These are phyloP conservation scores for Cephus cinctus DNA, from an alignment of 1,140 invertebrate species.

Conservation along the genomic window DNA sequence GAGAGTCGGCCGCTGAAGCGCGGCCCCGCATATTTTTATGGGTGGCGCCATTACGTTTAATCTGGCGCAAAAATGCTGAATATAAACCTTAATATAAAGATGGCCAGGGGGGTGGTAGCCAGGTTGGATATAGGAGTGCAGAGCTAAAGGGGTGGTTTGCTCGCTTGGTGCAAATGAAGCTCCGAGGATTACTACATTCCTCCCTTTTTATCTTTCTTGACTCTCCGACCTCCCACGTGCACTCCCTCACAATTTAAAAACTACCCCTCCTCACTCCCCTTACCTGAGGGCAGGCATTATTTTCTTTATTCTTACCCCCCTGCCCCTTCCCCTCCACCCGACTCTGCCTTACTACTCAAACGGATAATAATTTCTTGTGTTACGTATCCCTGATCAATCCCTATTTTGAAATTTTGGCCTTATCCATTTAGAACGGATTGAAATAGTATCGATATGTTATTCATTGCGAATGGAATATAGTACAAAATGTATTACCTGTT, in stretches of 20 bases:
- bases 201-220: background rate
- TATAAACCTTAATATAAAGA: slow-evolving; percentile 9
- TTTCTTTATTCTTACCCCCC: too few relatives aligned
- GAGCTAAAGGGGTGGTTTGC: background rate
- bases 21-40: slow-evolving; percentile 1
- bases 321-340: too few relatives aligned
- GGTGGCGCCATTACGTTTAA: slow-evolving; percentile 6
- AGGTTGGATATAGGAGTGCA: background rate
- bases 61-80: slow-evolving; percentile 8
- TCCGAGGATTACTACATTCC: background rate
- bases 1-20: too few relatives aligned
- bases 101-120: background rate
- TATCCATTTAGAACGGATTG: too few relatives aligned
- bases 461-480: too few relatives aligned
- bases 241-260: background rate
- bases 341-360: too few relatives aligned
- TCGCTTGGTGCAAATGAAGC: slow-evolving; percentile 1
- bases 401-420: too few relatives aligned
- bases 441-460: too few relatives aligned
- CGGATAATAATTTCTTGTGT: too few relatives aligned
- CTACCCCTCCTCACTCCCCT: background rate
- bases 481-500: too few relatives aligned
- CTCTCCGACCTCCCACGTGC: background rate
- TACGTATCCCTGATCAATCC: too few relatives aligned
- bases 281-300: too few relatives aligned